Evolutionary conservation across 1,140 invertebrate species (phyloP).

Genomic region (Zaprionus ghesquierei): DNA sequence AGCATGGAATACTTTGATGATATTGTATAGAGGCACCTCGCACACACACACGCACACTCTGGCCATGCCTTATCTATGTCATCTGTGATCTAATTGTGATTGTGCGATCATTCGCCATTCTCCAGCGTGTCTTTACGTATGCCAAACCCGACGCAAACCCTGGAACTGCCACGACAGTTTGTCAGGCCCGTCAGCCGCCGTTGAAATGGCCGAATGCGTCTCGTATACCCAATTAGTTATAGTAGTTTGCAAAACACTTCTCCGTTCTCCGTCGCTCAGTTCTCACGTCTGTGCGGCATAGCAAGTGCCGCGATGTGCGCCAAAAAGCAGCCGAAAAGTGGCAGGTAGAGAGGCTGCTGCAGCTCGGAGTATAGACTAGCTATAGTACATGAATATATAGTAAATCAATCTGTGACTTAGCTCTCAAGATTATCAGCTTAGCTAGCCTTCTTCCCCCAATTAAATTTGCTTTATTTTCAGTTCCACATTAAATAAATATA

Average conservation of each 20-base stretch:
- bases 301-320: not conserved
- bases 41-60: not conserved
- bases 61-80: not conserved
- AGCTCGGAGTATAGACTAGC: not conserved
- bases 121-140: not conserved
- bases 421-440: too few species aligned
- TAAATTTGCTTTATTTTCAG: not conserved
- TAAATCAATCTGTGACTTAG: too few species aligned
- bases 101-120: constrained; percentile 2
- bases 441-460: too few species aligned
- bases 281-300: constrained; percentile 1
- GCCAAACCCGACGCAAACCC: not conserved
- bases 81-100: constrained; percentile 18
- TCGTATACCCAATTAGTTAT: constrained; percentile 2
- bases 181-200: not conserved
- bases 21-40: not conserved
- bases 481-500: not conserved
- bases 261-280: too few species aligned
- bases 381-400: too few species aligned
- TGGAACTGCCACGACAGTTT: not conserved
- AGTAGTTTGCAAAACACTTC: too few species aligned
- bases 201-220: not conserved
- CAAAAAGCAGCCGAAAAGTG: not conserved
- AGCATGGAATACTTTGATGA: not conserved
- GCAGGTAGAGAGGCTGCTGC: not conserved